Percentiles rank a stretch among this genome's conserved stretches.
These are phyloP conservation scores for Xestoiulus laeticollis DNA, from an alignment of 2,888 invertebrate species.

Conservation along the genomic window DNA sequence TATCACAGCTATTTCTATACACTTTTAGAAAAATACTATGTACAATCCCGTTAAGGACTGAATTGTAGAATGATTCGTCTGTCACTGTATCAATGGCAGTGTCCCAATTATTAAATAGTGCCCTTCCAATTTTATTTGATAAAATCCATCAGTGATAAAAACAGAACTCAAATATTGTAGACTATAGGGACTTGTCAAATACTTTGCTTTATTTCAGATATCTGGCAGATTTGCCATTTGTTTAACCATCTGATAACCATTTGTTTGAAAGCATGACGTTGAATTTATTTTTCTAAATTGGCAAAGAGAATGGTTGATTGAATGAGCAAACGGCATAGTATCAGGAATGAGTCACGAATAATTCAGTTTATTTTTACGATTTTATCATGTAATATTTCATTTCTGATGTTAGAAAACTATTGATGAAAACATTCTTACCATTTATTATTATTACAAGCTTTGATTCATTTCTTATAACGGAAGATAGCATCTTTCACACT, in stretches of 20 bases:
- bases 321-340: neutral
- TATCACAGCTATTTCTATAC: neutral
- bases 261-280: neutral
- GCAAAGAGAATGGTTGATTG: neutral
- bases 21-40: neutral
- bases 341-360: neutral
- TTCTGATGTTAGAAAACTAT: neutral
- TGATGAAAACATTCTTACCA: constrained; percentile 27
- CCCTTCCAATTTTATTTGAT: neutral
- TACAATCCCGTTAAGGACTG: neutral
- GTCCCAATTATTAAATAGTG: neutral
- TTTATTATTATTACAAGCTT: neutral
- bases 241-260: neutral
- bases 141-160: constrained; percentile 8
- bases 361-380: neutral
- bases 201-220: neutral
- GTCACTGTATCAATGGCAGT: neutral
- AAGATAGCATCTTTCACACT: neutral
- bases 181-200: neutral
- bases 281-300: neutral
- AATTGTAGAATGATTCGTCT: neutral
- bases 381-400: neutral
- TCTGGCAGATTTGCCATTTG: neutral
- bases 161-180: constrained; percentile 23
- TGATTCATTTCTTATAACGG: neutral